phyloP scores from a whole-genome alignment of 2,113 vertebrate genomes.

The Myrmecobius fasciatus region DNA sequence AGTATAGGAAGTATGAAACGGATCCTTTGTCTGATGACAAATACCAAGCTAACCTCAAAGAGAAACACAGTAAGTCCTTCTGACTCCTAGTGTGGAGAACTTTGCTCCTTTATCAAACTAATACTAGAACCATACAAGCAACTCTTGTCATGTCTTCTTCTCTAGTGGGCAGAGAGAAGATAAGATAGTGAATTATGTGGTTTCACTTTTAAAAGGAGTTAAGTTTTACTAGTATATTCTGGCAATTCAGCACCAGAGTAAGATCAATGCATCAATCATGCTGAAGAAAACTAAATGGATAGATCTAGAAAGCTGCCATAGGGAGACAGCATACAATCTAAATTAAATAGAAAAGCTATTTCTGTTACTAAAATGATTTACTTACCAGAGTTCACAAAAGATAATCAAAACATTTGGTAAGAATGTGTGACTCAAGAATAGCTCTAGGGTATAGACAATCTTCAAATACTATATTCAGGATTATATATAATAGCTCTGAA shows the following conservation, averaged over 20 bases:
- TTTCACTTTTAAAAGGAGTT: neutral
- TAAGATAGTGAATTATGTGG: neutral
- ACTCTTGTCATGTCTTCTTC: neutral
- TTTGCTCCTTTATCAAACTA: neutral
- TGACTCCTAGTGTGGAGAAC: neutral
- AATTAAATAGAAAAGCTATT: neutral
- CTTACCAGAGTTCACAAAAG: neutral
- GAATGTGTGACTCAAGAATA: neutral
- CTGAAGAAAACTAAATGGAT: neutral
- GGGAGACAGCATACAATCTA: neutral
- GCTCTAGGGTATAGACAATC: neutral
- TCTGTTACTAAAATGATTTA: neutral
- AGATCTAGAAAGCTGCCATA: neutral
- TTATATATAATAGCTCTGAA: neutral
- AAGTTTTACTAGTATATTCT: neutral
- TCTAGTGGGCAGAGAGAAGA: neutral
- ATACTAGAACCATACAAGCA: neutral
- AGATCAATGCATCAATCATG: neutral
- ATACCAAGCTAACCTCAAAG: neutral
- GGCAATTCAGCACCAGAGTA: neutral
- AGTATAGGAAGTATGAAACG: neutral
- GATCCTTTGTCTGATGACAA: neutral
- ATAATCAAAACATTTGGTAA: neutral
- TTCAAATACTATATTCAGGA: neutral
- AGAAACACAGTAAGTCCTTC: neutral